A percentile compares a stretch with the other conserved stretches of the same genome.
phyloP scores from a whole-genome alignment of 1,140 invertebrate species.

The Frieseomelitta varia region DNA sequence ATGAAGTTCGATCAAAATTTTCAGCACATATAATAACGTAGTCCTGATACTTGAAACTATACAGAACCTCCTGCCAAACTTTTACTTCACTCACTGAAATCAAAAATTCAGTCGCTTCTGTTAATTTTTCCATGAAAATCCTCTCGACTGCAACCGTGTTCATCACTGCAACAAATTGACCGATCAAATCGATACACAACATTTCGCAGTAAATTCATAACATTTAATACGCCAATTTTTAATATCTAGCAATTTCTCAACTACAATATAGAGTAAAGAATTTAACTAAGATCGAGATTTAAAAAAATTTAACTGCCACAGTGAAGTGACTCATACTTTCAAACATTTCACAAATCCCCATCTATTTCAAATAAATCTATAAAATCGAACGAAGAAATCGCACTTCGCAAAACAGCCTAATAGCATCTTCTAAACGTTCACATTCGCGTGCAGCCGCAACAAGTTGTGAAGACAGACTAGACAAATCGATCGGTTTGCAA shows the following conservation, averaged over 20 bases:
- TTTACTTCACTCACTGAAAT: no score
- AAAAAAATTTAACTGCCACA: background rate
- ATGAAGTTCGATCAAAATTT: no score
- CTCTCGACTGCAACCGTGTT: no score
- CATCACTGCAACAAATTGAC: background rate
- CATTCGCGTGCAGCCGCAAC: background rate
- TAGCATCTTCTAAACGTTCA: background rate
- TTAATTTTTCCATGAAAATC: no score
- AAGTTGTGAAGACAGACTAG: background rate
- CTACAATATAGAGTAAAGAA: no score
- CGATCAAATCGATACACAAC: background rate
- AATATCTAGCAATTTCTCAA: background rate
- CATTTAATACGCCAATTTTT: background rate
- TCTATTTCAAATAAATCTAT: background rate
- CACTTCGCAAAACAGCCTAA: background rate
- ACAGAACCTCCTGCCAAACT: no score
- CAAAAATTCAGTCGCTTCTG: no score
- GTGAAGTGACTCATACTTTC: background rate
- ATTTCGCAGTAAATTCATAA: background rate
- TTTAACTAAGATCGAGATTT: background rate
- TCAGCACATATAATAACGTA: no score
- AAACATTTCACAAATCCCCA: background rate
- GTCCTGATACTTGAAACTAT: no score
- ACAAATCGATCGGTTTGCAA: background rate
- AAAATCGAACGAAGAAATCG: background rate